Evolutionary conservation across 1,140 invertebrate genomes (phyloP).

Genomic region (Hyles vespertilio): DNA sequence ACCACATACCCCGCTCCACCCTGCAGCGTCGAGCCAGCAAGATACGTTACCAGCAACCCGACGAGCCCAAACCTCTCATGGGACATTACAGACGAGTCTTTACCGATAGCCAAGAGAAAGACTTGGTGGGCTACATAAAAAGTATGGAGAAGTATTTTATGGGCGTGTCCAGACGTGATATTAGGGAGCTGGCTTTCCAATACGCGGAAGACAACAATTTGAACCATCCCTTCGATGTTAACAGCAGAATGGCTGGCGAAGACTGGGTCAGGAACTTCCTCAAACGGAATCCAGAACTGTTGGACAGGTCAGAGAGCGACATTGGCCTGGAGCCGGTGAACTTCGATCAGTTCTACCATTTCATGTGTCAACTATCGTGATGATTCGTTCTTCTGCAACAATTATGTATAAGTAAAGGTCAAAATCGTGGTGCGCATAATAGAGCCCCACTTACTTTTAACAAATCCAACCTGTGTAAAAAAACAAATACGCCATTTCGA

Average conservation of each 20-base stretch:
- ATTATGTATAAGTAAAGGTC: slow-evolving; percentile 32
- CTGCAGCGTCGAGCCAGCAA: slow-evolving; percentile 66
- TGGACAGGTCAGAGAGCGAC: slow-evolving; percentile 54
- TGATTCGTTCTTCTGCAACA: slow-evolving; percentile 25
- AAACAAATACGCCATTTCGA: too few relatives aligned
- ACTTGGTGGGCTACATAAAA: slow-evolving; percentile 66
- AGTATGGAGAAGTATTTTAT: slow-evolving; percentile 70
- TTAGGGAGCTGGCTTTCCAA: slow-evolving; percentile 65
- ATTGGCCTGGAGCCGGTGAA: slow-evolving; percentile 62
- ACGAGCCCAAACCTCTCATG: slow-evolving; percentile 64
- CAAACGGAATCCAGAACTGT: slow-evolving; percentile 62
- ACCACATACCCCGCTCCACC: slow-evolving; percentile 66
- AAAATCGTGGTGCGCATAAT: slow-evolving; percentile 36
- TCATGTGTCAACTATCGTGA: slow-evolving; percentile 69
- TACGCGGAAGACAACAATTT: slow-evolving; percentile 65
- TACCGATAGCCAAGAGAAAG: slow-evolving; percentile 66
- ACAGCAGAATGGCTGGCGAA: slow-evolving; percentile 66
- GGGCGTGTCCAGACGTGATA: slow-evolving; percentile 63
- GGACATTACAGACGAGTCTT: slow-evolving; percentile 65
- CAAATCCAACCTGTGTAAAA: too few relatives aligned
- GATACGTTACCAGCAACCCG: slow-evolving; percentile 59
- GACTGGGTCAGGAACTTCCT: slow-evolving; percentile 71
- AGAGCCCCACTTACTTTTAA: slow-evolving; percentile 27
- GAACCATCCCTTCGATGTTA: slow-evolving; percentile 65
- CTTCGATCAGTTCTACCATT: slow-evolving; percentile 71